Conservation (phyloP, 2,797 vertebrate species). For the Sus cebifrons region DNA sequence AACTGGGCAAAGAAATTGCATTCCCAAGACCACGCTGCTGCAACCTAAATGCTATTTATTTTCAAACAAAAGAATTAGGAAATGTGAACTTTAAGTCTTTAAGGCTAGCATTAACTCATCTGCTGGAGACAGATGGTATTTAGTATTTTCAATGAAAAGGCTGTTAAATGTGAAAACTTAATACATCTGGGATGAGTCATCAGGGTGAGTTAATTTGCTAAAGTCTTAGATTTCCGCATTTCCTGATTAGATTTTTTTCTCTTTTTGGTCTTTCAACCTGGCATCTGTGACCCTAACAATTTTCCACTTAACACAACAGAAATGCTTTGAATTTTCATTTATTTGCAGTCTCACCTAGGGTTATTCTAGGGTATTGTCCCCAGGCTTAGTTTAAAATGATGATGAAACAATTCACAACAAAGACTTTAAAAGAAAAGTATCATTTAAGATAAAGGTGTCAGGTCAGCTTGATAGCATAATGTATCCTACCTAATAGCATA, state of each 20-base stretch:
- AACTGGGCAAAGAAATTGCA: slow-evolving; percentile 72
- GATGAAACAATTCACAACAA: slow-evolving; percentile 13
- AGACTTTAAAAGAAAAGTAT: background rate
- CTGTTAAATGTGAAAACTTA: slow-evolving; percentile 78
- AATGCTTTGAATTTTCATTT: slow-evolving; percentile 76
- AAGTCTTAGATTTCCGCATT: slow-evolving; percentile 75
- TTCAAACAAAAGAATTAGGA: slow-evolving; percentile 85
- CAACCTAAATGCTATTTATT: slow-evolving; percentile 84
- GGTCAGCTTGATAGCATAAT: background rate
- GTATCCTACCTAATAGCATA: background rate
- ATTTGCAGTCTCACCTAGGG: slow-evolving; percentile 68
- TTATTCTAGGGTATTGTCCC: slow-evolving; percentile 51
- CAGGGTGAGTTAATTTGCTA: slow-evolving; percentile 77
- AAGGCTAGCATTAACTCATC: slow-evolving; percentile 81
- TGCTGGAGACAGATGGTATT: slow-evolving; percentile 81
- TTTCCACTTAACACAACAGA: slow-evolving; percentile 79
- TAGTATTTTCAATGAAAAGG: slow-evolving; percentile 77
- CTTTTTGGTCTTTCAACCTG: slow-evolving; percentile 66
- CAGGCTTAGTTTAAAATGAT: slow-evolving; percentile 33
- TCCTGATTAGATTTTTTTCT: slow-evolving; percentile 79
- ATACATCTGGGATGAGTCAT: slow-evolving; percentile 80
- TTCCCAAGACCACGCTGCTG: slow-evolving; percentile 71
- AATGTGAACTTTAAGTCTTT: slow-evolving; percentile 78
- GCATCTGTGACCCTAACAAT: slow-evolving; percentile 68
- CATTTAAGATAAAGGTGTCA: slow-evolving; percentile 26